Base-by-base conservation (phyloP, 2,888 invertebrate genomes). In the Physocephala rufipes region DNA sequence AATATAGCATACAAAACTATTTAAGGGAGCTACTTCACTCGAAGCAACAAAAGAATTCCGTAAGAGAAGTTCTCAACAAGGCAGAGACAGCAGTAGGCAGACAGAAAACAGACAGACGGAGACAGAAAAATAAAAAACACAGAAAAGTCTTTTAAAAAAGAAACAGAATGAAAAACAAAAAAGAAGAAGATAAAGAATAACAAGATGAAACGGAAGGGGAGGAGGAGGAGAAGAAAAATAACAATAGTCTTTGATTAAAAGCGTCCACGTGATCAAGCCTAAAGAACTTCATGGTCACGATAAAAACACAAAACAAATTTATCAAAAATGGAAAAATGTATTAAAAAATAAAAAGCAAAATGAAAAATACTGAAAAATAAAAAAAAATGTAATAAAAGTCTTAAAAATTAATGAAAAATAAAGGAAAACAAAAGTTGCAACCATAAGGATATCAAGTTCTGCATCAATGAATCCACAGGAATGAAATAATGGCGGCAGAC, bases 391-490 rank as follows among this genome's bases (percentile, higher is more conserved):
- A 45, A 21, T 47, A 47, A 64, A 21, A 64, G 2, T 15, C 3
- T n/a, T n/a, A n/a, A 64, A 47, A 63, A n/a, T 13, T 36, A 62
- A 51, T 62, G n/a, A 19, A 51, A 62, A 36, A 19, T 19, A 45
- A 69, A 70, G 64, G 70, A 70, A 45, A 55, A 62, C 62, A 51
- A 19, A 61, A 43, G 49, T 51, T 26, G 15, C 26, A 30, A 21
- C 51, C 61, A 62, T 62, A 68, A 68, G n/a, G 70, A 70, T 55
- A 55, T 68, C 62, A 51, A 19, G 62, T 53, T 62, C 61, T 26
- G 15, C 26, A 30, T 28, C 51, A 68, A 62, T 62, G 62, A 68
- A 68, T 49, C 62, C 19, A 55, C 16, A 67, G 43, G 36, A n/a
- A n/a, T n/a, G n/a, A 59, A 26, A 68, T 47, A 61, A 61, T 30